phyloP scores from a whole-genome alignment of 30 jellyfish, hydroid and myxozoan genomes.

The Hydra vulgaris region DNA sequence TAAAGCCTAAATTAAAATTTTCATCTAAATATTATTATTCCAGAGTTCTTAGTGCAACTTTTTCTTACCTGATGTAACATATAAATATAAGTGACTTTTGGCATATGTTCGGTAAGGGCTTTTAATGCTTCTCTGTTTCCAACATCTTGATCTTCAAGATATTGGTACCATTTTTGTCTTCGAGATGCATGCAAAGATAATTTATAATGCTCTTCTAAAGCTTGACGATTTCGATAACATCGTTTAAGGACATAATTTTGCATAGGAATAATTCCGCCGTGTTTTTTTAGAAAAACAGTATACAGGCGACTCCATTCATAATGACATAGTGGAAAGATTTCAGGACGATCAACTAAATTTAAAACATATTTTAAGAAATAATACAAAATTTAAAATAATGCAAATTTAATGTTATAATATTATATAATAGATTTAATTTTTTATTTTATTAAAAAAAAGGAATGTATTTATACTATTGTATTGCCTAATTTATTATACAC shows the following conservation, averaged over 20 bases:
- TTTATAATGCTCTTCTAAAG: slow-evolving; percentile 88
- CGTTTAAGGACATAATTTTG: slow-evolving; percentile 73
- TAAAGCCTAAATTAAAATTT: no score
- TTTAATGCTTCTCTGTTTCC: slow-evolving; percentile 86
- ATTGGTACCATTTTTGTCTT: slow-evolving; percentile 88
- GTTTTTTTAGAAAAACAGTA: slow-evolving; percentile 63
- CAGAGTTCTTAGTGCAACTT: no score
- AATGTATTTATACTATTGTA: no score
- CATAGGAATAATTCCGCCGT: slow-evolving; percentile 73
- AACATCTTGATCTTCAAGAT: slow-evolving; percentile 78
- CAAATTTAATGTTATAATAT: no score
- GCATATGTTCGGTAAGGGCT: slow-evolving; percentile 90
- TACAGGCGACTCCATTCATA: slow-evolving; percentile 87
- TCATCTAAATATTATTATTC: no score
- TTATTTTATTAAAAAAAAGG: no score
- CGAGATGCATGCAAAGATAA: slow-evolving; percentile 84
- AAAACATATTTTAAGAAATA: no score
- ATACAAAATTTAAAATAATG: no score
- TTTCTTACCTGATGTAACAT: slow-evolving; percentile 80
- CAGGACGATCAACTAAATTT: slow-evolving; percentile 84
- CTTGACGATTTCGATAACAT: slow-evolving; percentile 80
- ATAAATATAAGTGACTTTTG: slow-evolving; percentile 78
- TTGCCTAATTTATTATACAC: no score
- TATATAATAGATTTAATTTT: no score
- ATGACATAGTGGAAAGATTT: slow-evolving; percentile 86